Base-by-base conservation (phyloP, 2,113 vertebrate species). In the Climacteris rufus region DNA sequence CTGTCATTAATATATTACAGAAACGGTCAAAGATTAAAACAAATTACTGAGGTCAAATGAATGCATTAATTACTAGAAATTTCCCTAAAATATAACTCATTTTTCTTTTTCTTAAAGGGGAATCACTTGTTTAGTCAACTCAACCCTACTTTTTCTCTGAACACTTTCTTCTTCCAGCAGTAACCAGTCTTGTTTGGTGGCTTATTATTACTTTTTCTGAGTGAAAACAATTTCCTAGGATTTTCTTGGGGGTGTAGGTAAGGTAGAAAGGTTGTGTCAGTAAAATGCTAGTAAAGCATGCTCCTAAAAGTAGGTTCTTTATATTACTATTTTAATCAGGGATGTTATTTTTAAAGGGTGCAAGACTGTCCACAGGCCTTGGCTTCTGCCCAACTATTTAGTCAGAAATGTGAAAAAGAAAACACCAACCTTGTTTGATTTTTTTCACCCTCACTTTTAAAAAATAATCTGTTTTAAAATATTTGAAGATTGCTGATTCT, bases 41-140 rank as follows among this genome's bases (percentile, higher is more conserved):
- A 81, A 86, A 89, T 27, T 3, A 39, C 59, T 74, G 37, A 79
- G 79, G 57, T 69, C 11, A 80, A 92, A 80, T 57, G 35, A 6
- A 45, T 39, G 16, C 35, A 61, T 74, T 77, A 45, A 81, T 74
- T 83, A 63, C 50, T 59, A 74, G 63, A 11, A 86, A 44, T 35
- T 83, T 42, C 63, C 54, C 39, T 66, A 83, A 54, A 83, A 81
- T 83, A 74, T 49, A 17, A 53, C 4, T 0, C 27, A 65, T 57
- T 87, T 82, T 90, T 72, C 25, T 65, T 86, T 84, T 89, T 66
- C 92, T 94, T 96, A 91, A 94, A 86, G 90, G 33, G 79, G 39
- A 90, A 88, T 50, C 18, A 66, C 75, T 80, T 31, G 4, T 90
- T 83, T 83, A 33, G 77, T 69, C 71, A 65, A 40, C 17, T 85